phyloP scores from a whole-genome alignment of 2,113 vertebrate species.

The Tapirus terrestris region DNA sequence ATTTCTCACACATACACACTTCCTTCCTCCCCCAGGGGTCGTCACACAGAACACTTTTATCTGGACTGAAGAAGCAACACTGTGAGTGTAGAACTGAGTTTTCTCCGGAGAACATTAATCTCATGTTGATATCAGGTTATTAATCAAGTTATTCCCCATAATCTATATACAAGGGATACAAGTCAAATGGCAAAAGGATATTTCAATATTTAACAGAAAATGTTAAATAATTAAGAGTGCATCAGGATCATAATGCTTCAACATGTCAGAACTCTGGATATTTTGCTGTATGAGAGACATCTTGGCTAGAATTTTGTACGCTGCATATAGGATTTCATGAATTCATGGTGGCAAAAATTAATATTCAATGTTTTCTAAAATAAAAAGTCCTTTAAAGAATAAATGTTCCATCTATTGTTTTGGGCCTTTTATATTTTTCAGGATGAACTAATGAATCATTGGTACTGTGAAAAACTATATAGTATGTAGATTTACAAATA shows the following conservation, averaged over 20 bases:
- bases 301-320: not conserved
- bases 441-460: not conserved
- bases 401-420: not conserved
- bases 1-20: not conserved
- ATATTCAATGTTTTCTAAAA: not conserved
- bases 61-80: not conserved
- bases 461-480: fast-evolving
- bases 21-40: not conserved
- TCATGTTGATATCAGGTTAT: not conserved
- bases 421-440: not conserved
- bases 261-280: not conserved
- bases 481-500: not conserved
- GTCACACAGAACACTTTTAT: not conserved
- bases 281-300: not conserved
- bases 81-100: not conserved
- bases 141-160: not conserved
- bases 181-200: not conserved
- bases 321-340: not conserved
- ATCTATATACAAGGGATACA: not conserved
- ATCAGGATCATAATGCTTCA: not conserved
- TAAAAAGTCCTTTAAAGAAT: not conserved
- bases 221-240: not conserved
- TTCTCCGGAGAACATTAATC: not conserved
- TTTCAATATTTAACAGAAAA: not conserved
- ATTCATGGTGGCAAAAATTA: not conserved